Percentiles rank a stretch among this genome's conserved stretches.
phyloP scores from a whole-genome alignment of 2,113 vertebrate species.

The Anseranas semipalmata region DNA sequence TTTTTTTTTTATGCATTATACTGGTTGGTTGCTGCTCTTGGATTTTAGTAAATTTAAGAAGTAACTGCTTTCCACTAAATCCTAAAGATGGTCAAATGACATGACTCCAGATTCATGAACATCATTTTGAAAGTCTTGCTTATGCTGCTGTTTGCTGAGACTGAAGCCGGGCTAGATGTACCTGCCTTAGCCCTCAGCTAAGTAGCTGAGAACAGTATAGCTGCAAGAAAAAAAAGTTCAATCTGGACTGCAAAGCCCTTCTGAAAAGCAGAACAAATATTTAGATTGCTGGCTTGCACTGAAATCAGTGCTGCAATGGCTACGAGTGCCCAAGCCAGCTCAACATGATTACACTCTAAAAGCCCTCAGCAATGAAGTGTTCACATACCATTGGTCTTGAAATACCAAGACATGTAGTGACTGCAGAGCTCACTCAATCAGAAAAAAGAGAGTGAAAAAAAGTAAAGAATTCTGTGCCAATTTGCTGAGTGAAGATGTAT shows the following conservation, averaged over 20 bases:
- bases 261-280: slow-evolving; percentile 21
- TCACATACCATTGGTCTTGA: neutral
- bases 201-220: neutral
- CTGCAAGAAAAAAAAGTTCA: neutral
- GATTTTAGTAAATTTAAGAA: neutral
- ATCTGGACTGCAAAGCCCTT: neutral
- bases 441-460: neutral
- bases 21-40: neutral
- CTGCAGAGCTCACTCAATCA: neutral
- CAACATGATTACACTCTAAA: neutral
- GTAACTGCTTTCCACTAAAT: neutral
- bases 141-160: neutral
- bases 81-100: neutral
- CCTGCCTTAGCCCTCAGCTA: neutral
- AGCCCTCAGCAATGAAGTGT: neutral
- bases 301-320: neutral
- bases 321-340: neutral
- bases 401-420: neutral
- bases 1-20: no score
- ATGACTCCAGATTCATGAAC: neutral
- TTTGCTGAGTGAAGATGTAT: neutral
- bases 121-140: neutral
- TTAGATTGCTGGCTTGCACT: neutral
- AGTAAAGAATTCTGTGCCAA: neutral
- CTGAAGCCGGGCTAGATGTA: neutral